phyloP scores from a whole-genome alignment of 2,113 vertebrate species.

The Onychorhynchus coronatus region DNA sequence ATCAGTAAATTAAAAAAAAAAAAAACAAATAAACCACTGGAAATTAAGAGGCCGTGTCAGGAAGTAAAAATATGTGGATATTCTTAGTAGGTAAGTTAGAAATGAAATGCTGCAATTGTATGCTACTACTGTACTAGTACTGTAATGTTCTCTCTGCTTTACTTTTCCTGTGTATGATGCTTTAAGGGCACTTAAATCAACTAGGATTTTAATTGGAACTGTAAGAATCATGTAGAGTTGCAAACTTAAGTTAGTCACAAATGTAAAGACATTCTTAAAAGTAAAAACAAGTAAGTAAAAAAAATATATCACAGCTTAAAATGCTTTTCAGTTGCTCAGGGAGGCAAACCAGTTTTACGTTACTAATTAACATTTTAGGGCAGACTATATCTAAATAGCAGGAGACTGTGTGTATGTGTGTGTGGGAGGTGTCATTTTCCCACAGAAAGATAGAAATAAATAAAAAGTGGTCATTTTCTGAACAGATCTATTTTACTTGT shows the following conservation, averaged over 20 bases:
- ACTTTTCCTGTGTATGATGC: neutral
- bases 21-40: neutral
- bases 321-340: neutral
- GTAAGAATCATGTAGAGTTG: neutral
- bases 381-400: neutral
- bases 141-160: neutral
- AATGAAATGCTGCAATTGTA: neutral
- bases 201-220: neutral
- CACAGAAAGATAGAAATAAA: neutral
- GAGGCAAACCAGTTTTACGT: neutral
- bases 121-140: neutral
- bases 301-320: neutral
- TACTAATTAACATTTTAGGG: constrained; percentile 47
- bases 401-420: neutral
- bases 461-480: neutral
- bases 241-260: neutral
- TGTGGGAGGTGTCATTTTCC: neutral
- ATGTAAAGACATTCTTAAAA: neutral
- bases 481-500: neutral
- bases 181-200: neutral
- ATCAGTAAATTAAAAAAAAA: neutral
- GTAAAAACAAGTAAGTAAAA: neutral
- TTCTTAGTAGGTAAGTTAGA: neutral
- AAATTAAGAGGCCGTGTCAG: neutral
- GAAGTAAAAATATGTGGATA: neutral